A percentile compares a stretch with the other conserved stretches of the same genome.
Evolutionary conservation across 2,888 invertebrate species (phyloP).

Genomic region (Nomada goodeniana): DNA sequence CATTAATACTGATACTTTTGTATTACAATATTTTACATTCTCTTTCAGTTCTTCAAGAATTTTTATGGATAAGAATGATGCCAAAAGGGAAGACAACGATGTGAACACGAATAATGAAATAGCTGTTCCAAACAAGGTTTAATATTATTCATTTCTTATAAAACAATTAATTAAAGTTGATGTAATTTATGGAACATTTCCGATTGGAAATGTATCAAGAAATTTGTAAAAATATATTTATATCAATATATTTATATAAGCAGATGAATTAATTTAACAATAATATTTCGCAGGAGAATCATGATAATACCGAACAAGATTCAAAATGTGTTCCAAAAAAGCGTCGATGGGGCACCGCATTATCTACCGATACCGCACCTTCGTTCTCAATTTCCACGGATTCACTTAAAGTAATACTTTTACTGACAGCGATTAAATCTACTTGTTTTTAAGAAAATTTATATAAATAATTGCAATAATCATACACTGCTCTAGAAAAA

Average conservation of each 20-base stretch:
- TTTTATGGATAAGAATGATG: conserved; percentile 71
- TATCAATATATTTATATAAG: no score
- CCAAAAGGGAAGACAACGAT: conserved; percentile 72
- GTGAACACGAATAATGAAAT: conserved; percentile 68
- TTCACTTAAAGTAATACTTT: conserved; percentile 86
- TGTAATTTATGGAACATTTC: background rate
- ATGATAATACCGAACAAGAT: conserved; percentile 75
- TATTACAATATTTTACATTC: background rate
- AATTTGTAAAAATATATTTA: background rate
- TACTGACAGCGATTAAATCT: background rate
- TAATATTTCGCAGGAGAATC: conserved; percentile 77
- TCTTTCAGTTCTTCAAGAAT: conserved; percentile 76
- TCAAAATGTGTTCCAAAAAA: conserved; percentile 81
- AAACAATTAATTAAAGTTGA: conserved; percentile 4
- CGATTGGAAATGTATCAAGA: background rate
- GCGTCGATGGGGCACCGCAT: conserved; percentile 84
- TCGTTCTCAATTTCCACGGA: conserved; percentile 91
- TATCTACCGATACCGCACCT: conserved; percentile 85
- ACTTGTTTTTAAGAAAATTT: background rate
- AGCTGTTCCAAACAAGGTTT: conserved; percentile 78
- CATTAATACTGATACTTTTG: background rate
- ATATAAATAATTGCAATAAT: no score
- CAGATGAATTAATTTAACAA: conserved; percentile 15
- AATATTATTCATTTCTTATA: conserved; percentile 3
- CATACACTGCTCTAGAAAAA: no score